Conservation (phyloP, 2,113 vertebrate genomes). For the Mirza zaza region DNA sequence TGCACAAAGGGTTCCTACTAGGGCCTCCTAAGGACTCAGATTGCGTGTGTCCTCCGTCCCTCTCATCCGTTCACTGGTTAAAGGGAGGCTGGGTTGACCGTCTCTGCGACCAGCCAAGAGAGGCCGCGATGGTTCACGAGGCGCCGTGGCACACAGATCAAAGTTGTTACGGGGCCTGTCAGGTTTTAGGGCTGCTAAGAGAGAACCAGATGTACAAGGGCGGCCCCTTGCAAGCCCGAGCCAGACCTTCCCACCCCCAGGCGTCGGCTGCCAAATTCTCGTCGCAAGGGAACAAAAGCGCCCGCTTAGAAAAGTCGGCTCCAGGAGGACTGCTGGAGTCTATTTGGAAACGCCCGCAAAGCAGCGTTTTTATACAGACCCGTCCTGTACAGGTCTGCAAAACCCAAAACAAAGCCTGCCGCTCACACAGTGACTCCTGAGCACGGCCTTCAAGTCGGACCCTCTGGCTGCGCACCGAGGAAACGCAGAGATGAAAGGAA, state of each 20-base stretch:
- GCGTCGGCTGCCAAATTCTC: neutral
- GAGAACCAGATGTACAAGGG: neutral
- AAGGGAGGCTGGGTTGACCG: fast-evolving
- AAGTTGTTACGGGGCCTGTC: neutral
- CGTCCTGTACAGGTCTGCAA: neutral
- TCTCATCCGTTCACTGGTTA: neutral
- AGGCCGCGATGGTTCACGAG: neutral
- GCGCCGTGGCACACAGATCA: neutral
- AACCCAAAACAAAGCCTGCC: neutral
- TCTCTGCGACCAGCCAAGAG: neutral
- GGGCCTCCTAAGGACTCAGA: neutral
- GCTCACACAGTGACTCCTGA: neutral
- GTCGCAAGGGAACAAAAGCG: neutral
- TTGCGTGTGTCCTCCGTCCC: neutral
- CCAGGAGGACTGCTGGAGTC: neutral
- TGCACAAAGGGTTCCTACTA: fast-evolving
- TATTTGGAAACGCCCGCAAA: neutral
- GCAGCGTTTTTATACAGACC: neutral
- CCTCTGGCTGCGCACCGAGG: too few species aligned
- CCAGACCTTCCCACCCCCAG: neutral
- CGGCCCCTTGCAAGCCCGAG: neutral
- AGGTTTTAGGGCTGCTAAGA: neutral
- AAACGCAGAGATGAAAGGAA: neutral
- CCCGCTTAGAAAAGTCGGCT: neutral
- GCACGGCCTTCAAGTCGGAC: neutral